phyloP scores from a whole-genome alignment of 2,888 invertebrate genomes.

The Andrena flavipes region DNA sequence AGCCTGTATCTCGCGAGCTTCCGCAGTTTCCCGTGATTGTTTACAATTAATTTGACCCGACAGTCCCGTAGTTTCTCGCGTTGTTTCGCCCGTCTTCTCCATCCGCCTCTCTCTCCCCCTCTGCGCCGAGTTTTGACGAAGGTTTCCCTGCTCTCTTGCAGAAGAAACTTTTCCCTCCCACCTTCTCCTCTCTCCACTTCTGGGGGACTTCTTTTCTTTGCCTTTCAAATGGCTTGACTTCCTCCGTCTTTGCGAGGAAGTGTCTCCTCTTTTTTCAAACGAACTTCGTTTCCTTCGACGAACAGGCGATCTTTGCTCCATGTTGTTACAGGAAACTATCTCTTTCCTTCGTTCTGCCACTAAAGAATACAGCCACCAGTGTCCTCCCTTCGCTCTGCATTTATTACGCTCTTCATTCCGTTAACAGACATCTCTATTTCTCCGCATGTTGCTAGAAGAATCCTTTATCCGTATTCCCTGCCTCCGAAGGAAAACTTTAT shows the following conservation, averaged over 20 bases:
- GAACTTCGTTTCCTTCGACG: not conserved
- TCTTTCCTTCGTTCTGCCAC: not conserved
- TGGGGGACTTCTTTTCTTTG: not conserved
- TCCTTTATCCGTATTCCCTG: too few species aligned
- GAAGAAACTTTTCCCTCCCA: not conserved
- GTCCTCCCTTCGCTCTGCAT: too few species aligned
- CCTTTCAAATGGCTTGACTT: not conserved
- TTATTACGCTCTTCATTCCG: too few species aligned
- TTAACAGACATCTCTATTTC: too few species aligned
- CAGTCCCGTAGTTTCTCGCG: constrained; percentile 14
- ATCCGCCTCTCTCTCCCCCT: not conserved
- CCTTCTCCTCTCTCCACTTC: not conserved
- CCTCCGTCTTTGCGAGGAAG: not conserved
- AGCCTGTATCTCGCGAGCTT: constrained; percentile 41
- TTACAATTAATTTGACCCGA: constrained; percentile 71
- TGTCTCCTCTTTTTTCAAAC: not conserved
- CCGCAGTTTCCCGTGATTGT: constrained; percentile 62
- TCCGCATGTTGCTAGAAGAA: too few species aligned
- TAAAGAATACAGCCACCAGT: not conserved
- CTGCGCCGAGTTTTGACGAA: not conserved
- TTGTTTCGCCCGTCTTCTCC: not conserved
- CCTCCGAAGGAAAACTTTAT: not conserved
- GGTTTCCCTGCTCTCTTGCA: not conserved
- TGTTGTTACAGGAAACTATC: not conserved
- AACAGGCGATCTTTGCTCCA: too few species aligned